Evolutionary conservation across 1,140 invertebrate species (phyloP).

Genomic region (Drosophila pruinosa): DNA sequence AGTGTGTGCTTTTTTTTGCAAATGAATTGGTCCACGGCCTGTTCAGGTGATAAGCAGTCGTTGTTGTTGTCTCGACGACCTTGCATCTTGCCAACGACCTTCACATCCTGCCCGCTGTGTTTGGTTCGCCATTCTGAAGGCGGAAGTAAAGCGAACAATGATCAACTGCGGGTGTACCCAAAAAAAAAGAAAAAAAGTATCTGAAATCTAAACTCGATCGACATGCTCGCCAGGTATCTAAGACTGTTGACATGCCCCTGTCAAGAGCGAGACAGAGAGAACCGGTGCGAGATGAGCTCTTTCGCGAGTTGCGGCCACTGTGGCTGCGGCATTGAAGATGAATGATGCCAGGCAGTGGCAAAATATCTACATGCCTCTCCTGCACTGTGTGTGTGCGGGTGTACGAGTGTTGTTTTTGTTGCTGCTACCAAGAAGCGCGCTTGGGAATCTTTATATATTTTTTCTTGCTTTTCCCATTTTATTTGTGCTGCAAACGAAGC

Average conservation of each 20-base stretch:
- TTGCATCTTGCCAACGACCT: constrained; percentile 64
- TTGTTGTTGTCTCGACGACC: constrained; percentile 33
- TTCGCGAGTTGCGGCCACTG: constrained; percentile 11
- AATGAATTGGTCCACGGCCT: constrained; percentile 21
- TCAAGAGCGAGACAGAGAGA: too few relatives aligned
- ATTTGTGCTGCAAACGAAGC: constrained; percentile 64
- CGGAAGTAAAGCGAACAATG: constrained; percentile 35
- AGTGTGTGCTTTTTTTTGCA: constrained; percentile 12
- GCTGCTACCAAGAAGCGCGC: constrained; percentile 74
- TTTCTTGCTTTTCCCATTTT: constrained; percentile 22
- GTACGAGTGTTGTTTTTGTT: constrained; percentile 27
- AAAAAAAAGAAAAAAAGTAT: neutral
- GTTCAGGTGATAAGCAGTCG: constrained; percentile 56
- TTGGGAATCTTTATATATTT: constrained; percentile 60
- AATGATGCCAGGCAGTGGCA: constrained; percentile 19
- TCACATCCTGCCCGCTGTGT: constrained; percentile 51
- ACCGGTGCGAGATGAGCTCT: neutral
- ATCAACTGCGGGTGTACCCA: neutral
- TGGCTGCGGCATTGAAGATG: constrained; percentile 16
- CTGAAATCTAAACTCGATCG: constrained; percentile 23
- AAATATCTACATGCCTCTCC: neutral
- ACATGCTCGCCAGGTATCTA: constrained; percentile 16
- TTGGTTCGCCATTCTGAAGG: neutral
- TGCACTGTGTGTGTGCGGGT: neutral
- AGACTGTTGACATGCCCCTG: constrained; percentile 5